phyloP scores from a whole-genome alignment of 2,113 vertebrate genomes.

The Paedocypris sp. region DNA sequence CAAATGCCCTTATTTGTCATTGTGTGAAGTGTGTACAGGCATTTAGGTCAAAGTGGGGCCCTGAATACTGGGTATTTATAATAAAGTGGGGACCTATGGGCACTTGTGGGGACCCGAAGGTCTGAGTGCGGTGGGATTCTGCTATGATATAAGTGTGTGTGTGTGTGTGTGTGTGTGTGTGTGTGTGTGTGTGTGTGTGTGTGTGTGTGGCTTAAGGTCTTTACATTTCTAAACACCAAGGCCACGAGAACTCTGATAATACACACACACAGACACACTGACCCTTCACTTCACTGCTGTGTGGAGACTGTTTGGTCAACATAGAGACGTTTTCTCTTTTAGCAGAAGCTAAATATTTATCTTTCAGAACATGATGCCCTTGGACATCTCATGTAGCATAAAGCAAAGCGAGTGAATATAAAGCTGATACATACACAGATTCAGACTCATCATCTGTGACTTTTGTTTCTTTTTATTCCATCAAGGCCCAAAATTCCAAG shows the following conservation, averaged over 20 bases:
- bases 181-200: neutral
- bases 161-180: neutral
- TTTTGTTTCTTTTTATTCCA: no score
- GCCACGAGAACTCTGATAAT: conserved; percentile 6
- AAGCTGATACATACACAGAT: neutral
- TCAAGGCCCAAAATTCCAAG: no score
- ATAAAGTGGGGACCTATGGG: no score
- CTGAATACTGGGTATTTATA: no score
- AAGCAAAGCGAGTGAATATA: neutral
- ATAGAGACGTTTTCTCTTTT: neutral
- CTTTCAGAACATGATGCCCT: neutral
- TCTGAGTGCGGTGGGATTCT: no score
- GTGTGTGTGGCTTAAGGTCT: conserved; percentile 24
- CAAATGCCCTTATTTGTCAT: neutral
- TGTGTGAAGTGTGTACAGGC: no score
- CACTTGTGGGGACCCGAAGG: no score
- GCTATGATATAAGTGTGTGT: no score
- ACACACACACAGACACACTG: conserved; percentile 6
- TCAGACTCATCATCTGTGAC: neutral
- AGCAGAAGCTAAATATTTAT: neutral
- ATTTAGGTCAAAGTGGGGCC: no score
- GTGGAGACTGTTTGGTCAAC: neutral
- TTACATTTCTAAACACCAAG: conserved; percentile 18
- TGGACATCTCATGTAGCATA: neutral
- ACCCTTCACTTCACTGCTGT: neutral